Base-by-base conservation (phyloP, 2,888 invertebrate species). In the Apodemia mormo region DNA sequence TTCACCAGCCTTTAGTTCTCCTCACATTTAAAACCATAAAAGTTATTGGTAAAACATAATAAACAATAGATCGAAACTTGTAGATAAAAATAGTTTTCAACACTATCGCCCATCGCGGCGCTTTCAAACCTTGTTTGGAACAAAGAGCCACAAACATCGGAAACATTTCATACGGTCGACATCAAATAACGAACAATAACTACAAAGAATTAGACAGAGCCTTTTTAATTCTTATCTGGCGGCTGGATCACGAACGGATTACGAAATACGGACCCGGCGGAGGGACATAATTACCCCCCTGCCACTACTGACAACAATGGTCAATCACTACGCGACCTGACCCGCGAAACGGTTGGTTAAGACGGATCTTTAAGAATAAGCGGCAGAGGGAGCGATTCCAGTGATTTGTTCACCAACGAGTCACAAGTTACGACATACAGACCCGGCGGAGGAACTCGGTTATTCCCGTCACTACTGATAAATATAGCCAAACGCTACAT, bases 181-280 rank as follows among this genome's bases (percentile, higher is more conserved):
- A 70, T 61, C 68, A 65, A 65, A 70, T 72, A 71, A 72, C 74
- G 71, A 68, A 76, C 76, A 74, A 76, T 76, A 73, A 76, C 72
- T 73, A 77, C 74, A 75, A 76, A 75, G 74, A 75, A 76, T 76
- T 76, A 75, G 75, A 75, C 75, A 71, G 74, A 70, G 72, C 76
- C 76, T 76, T 76, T 77, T 75, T 76, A 75, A 75, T 75, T 74
- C 74, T 78, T 79, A 80, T 80, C 79, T 73, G 61, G 56, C 56
- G 56, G 56, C 3, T 56, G 56, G 56, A 56, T 56, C 56, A 56
- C 56, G 56, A 56, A 56, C 56, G 56, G 29, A 56, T 56, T 56
- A 56, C 56, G 56, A 56, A 58, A 58, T 10, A 45, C 45, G 45
- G 58, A 30, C 10, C 56, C 56, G 10, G 37, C 30, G 43, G 71